These are phyloP conservation scores for Syrrhaptes paradoxus DNA, from an alignment of 2,113 vertebrate genomes.

Conservation along the genomic window DNA sequence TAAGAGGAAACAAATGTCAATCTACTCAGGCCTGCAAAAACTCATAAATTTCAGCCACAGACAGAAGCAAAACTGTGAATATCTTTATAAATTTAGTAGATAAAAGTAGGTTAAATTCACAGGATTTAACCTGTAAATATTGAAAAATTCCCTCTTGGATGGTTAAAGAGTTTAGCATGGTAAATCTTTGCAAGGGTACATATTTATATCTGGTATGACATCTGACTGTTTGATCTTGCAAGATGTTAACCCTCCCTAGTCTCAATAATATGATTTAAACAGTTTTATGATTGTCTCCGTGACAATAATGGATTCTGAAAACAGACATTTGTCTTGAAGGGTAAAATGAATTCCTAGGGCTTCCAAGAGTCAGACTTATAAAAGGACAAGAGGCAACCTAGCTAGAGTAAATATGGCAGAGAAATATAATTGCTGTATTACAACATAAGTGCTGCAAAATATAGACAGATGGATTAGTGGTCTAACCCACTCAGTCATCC, in stretches of 20 bases:
- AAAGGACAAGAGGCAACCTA: slow-evolving; percentile 20
- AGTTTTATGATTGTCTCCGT: not conserved
- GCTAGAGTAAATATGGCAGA: not conserved
- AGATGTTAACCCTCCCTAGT: not conserved
- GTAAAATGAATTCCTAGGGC: not conserved
- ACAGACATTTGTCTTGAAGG: not conserved
- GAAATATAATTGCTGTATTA: not conserved
- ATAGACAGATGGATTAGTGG: slow-evolving; percentile 43
- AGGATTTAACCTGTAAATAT: not conserved
- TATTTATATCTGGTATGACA: not conserved
- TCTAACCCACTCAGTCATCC: slow-evolving; percentile 36
- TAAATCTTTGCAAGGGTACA: not conserved
- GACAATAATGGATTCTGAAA: not conserved
- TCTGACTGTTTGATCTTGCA: not conserved
- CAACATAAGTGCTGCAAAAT: slow-evolving; percentile 7
- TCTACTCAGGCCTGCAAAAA: not conserved
- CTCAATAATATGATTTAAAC: not conserved
- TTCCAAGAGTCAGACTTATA: not conserved
- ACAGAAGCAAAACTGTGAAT: not conserved
- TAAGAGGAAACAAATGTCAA: not conserved
- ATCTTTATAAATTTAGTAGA: not conserved
- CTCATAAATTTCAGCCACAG: not conserved
- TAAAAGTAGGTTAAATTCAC: not conserved
- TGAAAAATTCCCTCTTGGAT: not conserved
- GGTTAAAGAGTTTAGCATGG: not conserved